Conservation (phyloP, 2,888 invertebrate genomes). For the Rhagonycha lutea region DNA sequence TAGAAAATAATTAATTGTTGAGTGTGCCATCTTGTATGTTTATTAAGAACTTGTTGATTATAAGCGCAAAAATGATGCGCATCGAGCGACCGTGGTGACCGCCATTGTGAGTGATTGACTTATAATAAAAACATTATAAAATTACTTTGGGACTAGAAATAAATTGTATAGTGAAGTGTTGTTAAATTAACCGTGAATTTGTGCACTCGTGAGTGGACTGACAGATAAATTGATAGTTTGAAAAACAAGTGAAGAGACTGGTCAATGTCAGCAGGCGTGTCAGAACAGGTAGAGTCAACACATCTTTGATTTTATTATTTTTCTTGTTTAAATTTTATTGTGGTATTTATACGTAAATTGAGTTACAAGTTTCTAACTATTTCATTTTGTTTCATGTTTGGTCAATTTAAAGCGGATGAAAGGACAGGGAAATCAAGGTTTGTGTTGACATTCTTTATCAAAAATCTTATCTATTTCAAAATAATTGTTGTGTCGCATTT, state of each 20-base stretch:
- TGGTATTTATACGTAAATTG: conserved; percentile 41
- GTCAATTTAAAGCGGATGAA: conserved; percentile 73
- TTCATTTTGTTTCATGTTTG: conserved; percentile 64
- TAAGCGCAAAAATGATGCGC: conserved; percentile 36
- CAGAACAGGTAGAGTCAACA: conserved; percentile 76
- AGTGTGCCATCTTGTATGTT: conserved; percentile 69
- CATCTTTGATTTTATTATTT: conserved; percentile 50
- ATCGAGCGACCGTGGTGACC: conserved; percentile 44
- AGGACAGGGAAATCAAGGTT: conserved; percentile 85
- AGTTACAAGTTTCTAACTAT: conserved; percentile 42
- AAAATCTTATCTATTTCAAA: background rate
- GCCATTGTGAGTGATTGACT: conserved; percentile 55
- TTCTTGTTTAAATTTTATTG: conserved; percentile 36
- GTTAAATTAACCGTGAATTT: conserved; percentile 40
- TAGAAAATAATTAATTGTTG: conserved; percentile 62
- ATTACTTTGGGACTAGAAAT: conserved; percentile 40
- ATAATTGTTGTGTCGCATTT: background rate
- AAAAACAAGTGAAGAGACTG: conserved; percentile 64
- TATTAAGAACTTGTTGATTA: background rate
- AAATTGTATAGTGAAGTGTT: conserved; percentile 39
- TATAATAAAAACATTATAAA: conserved; percentile 41
- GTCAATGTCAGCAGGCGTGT: conserved; percentile 91
- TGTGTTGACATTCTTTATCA: conserved; percentile 34
- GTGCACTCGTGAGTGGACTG: conserved; percentile 48
- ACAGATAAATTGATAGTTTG: conserved; percentile 45